phyloP scores from a whole-genome alignment of 2,113 vertebrate genomes.

The Rana temporaria region DNA sequence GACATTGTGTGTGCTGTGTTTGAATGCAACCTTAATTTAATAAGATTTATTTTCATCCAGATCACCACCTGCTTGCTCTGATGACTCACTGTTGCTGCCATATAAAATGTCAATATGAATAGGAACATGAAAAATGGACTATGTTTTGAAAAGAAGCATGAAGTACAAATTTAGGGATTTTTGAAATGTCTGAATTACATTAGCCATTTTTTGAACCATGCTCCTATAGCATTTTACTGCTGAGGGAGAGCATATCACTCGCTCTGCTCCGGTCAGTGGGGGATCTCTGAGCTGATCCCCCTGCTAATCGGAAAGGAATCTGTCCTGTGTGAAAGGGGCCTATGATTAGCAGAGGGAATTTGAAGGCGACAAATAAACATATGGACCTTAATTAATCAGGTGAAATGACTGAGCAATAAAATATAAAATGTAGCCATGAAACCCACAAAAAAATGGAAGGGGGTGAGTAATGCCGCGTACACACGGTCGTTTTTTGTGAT shows the following conservation, averaged over 20 bases:
- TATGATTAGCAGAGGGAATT: not conserved
- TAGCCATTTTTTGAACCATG: not conserved
- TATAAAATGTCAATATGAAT: slow-evolving; percentile 37
- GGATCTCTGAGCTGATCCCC: too few species aligned
- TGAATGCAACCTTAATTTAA: slow-evolving; percentile 38
- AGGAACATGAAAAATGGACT: slow-evolving; percentile 29
- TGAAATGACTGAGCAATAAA: too few species aligned
- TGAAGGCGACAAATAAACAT: not conserved
- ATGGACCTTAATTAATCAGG: too few species aligned
- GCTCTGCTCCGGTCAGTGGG: too few species aligned
- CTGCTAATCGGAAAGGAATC: too few species aligned
- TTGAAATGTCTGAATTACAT: not conserved
- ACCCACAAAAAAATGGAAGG: too few species aligned
- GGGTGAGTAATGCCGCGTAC: too few species aligned
- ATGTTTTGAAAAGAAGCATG: not conserved
- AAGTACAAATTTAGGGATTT: not conserved
- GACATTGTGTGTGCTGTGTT: slow-evolving; percentile 13
- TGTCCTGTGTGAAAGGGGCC: too few species aligned
- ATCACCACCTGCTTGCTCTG: slow-evolving; percentile 35
- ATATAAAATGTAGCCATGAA: too few species aligned
- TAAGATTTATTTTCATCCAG: slow-evolving; percentile 49
- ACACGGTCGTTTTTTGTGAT: too few species aligned
- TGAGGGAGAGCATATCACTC: not conserved
- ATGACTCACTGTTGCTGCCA: slow-evolving; percentile 34
- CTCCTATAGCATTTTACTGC: not conserved